Base-by-base conservation (phyloP, 1,140 invertebrate genomes). In the Arion vulgaris region DNA sequence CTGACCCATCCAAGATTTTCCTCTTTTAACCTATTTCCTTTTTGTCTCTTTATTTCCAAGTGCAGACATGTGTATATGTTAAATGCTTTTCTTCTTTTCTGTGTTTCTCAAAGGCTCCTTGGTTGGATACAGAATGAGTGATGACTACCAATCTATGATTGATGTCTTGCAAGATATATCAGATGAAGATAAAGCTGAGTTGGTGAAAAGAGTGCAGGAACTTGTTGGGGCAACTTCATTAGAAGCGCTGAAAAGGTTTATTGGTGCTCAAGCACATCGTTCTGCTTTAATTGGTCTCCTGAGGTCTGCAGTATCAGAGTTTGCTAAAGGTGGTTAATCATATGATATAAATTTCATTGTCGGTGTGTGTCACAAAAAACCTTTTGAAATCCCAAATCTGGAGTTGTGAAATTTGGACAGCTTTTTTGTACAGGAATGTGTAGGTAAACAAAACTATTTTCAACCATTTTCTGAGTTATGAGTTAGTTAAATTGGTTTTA, bases 201-300 rank as follows among this genome's bases (percentile, higher is more conserved):
- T 91, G 2, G 89, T 89, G 13, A 81, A 83, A n/a, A 87, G 87
- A 82, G 86, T 91, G 1, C 90, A 91, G 74, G 88, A 88, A 74
- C 76, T 90, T 15, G 89, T 91, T n/a, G 90, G 90, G 1, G 87
- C 86, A 53, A 77, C 86, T 26, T 68, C 84, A 0, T 83, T 91
- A 15, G 89, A 90, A 66, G 87, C 88, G 26, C 83, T 91, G 7
- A 88, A 87, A 0, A 75, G 84, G 23, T 91, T 90, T 79, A 86
- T 91, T 23, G 87, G 86, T 19, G 62, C 32, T 19, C 89, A 90
- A 80, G 85, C 80, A 13, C 85, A 86, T 72, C 83, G 87, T 23
- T 85, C 86, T 69, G 72, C 82, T 68, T 78, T 88, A 17, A 66
- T 88, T 34, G 82, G 84, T 41, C 72, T 86, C 5, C 74, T 88